phyloP scores from a whole-genome alignment of 23 tunicate species.

The Halocynthia roretzi region DNA sequence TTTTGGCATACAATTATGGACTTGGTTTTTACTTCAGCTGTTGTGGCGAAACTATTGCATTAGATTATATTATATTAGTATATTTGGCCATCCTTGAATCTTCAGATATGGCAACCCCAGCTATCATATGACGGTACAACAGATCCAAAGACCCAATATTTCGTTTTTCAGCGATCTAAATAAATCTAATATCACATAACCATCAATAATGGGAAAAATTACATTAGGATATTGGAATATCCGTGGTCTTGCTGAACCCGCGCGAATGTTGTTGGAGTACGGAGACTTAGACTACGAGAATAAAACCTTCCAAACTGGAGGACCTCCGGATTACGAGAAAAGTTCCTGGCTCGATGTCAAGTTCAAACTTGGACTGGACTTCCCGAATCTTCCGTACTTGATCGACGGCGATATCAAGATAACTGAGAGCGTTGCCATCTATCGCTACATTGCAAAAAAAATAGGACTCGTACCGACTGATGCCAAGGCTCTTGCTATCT shows the following conservation, averaged over 20 bases:
- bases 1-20: too few relatives aligned
- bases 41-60: too few relatives aligned
- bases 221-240: constrained; percentile 79
- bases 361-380: constrained; percentile 17
- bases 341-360: constrained; percentile 33
- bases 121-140: too few relatives aligned
- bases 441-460: constrained; percentile 31
- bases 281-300: constrained; percentile 53
- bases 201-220: constrained; percentile 40
- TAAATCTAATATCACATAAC: too few relatives aligned
- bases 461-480: not conserved
- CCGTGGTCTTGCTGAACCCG: constrained; percentile 81
- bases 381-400: constrained; percentile 48
- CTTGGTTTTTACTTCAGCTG: too few relatives aligned
- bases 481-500: constrained; percentile 14
- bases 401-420: constrained; percentile 46
- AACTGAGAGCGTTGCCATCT: constrained; percentile 54
- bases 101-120: too few relatives aligned
- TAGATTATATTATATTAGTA: too few relatives aligned
- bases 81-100: too few relatives aligned
- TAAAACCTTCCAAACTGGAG: constrained; percentile 8
- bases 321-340: constrained; percentile 8
- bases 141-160: too few relatives aligned
- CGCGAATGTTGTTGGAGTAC: constrained; percentile 61
- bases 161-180: too few relatives aligned